Conservation (phyloP, 1,140 invertebrate species). For the Microplitis demolitor region DNA sequence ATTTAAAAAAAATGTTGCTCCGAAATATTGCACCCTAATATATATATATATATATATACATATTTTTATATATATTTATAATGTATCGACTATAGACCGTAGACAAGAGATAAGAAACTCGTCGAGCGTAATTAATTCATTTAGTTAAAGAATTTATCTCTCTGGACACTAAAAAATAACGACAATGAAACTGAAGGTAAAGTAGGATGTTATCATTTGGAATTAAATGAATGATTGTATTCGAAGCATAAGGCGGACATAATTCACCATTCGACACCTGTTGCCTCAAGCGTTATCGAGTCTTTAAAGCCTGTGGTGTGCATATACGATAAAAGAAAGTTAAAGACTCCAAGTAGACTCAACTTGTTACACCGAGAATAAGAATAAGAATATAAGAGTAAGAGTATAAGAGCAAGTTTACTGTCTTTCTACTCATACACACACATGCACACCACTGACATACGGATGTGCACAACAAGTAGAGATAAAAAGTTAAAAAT, state of each 20-base stretch:
- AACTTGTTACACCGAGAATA: not conserved
- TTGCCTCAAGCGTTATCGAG: conserved; percentile 18
- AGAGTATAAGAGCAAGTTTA: no score
- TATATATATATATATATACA: no score
- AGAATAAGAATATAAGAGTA: not conserved
- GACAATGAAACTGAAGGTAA: conserved; percentile 1
- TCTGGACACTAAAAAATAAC: not conserved
- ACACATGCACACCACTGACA: no score
- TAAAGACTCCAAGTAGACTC: no score
- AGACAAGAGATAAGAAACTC: not conserved
- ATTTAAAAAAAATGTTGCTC: no score
- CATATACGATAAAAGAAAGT: not conserved
- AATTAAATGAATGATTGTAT: conserved; percentile 18
- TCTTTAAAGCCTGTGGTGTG: not conserved
- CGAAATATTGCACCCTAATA: no score
- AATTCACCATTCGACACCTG: conserved; percentile 27
- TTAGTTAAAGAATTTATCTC: not conserved
- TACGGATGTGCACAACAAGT: no score
- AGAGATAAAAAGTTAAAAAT: no score
- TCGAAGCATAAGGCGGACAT: conserved; percentile 15
- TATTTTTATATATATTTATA: no score
- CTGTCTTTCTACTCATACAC: no score
- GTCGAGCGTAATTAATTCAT: conserved; percentile 7
- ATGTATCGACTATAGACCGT: not conserved
- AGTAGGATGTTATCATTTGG: conserved; percentile 16